phyloP scores from a whole-genome alignment of 2,113 vertebrate species.

The Nesogale talazaci region DNA sequence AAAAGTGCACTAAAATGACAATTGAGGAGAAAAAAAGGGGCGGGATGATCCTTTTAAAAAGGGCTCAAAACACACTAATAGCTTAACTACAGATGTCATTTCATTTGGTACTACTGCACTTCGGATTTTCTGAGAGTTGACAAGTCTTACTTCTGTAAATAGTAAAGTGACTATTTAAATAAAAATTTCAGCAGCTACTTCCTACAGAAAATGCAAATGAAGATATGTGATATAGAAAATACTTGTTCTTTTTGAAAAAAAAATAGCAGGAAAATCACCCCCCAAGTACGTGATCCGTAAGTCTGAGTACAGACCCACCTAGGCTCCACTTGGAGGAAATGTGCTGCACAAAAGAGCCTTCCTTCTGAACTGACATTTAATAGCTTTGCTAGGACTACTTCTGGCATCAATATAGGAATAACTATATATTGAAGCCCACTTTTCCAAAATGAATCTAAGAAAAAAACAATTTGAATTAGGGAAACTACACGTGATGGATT shows the following conservation, averaged over 20 bases:
- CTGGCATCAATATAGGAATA: conserved; percentile 2
- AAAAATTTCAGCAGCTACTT: conserved; percentile 19
- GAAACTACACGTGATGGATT: not conserved
- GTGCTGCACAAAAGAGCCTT: not conserved
- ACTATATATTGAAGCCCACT: not conserved
- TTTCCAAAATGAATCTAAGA: conserved; percentile 4
- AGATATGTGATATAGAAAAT: conserved; percentile 27
- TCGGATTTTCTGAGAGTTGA: conserved; percentile 12
- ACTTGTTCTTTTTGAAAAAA: conserved; percentile 3
- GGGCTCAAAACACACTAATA: not conserved
- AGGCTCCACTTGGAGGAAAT: not conserved
- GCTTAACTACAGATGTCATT: not conserved
- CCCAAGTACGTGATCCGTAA: conserved; percentile 16
- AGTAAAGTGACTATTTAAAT: conserved; percentile 11
- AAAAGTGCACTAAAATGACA: conserved; percentile 14
- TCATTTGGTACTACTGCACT: not conserved
- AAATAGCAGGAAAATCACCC: conserved; percentile 12
- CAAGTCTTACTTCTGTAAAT: not conserved
- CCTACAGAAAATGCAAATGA: not conserved
- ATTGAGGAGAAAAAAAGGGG: not conserved
- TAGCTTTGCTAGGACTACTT: conserved; percentile 38
- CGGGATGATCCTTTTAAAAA: conserved; percentile 13
- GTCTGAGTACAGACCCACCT: not conserved
- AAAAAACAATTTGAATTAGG: conserved; percentile 24
- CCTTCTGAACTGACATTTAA: conserved; percentile 39